phyloP scores from a whole-genome alignment of 2,113 vertebrate species.

The Hucho hucho region DNA sequence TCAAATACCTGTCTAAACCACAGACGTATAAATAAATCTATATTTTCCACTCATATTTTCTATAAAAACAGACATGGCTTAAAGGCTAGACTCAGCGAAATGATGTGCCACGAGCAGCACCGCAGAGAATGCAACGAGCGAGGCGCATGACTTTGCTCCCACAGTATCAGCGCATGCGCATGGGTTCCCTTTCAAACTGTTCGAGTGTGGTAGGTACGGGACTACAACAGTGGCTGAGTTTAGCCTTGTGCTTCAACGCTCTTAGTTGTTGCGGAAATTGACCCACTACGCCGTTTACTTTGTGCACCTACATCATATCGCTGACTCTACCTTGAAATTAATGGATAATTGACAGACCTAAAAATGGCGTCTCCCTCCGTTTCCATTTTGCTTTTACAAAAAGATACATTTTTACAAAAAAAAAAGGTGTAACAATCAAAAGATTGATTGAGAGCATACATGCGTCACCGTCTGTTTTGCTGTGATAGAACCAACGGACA shows the following conservation, averaged over 20 bases:
- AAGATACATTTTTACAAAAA: slow-evolving; percentile 28
- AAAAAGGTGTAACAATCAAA: slow-evolving; percentile 38
- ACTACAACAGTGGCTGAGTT: no score
- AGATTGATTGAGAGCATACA: slow-evolving; percentile 32
- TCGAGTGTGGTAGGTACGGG: no score
- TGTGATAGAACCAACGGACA: slow-evolving; percentile 41
- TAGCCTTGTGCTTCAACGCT: no score
- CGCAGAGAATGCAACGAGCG: no score
- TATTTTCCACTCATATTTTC: slow-evolving; percentile 63
- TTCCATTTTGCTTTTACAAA: slow-evolving; percentile 50
- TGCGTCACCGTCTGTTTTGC: slow-evolving; percentile 31
- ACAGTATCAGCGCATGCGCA: no score
- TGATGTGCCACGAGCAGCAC: no score
- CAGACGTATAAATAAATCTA: slow-evolving; percentile 61
- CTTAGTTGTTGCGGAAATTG: no score
- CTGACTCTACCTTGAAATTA: no score
- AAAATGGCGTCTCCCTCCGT: slow-evolving; percentile 54
- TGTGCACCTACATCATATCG: no score
- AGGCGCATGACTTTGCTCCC: no score
- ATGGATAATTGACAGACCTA: slow-evolving; percentile 55
- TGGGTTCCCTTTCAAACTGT: no score
- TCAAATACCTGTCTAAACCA: slow-evolving; percentile 56
- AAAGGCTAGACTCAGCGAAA: neutral
- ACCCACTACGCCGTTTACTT: no score
- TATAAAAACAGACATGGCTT: slow-evolving; percentile 76